Conservation (phyloP, 2,113 vertebrate species). For the Ascaphus truei region DNA sequence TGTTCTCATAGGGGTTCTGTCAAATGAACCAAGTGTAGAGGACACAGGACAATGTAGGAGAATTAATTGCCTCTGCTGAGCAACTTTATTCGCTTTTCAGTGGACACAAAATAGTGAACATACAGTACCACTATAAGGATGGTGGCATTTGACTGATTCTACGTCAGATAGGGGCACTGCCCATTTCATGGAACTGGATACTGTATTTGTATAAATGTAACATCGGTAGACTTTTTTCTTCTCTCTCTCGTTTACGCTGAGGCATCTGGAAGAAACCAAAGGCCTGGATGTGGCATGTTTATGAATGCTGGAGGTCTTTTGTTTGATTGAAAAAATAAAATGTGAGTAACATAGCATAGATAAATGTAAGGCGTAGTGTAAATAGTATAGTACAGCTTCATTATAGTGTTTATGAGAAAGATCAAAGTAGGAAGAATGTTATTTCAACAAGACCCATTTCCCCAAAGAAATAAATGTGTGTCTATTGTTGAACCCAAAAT, state of each 20-base stretch:
- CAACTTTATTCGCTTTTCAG: too few relatives aligned
- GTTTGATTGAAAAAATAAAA: not conserved
- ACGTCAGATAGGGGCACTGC: not conserved
- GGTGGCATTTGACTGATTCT: constrained; percentile 3
- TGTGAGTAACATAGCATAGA: not conserved
- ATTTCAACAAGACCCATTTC: constrained; percentile 5
- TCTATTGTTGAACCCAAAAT: not conserved
- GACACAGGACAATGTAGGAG: too few relatives aligned
- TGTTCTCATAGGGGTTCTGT: not conserved
- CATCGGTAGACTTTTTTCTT: not conserved
- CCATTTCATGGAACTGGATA: constrained; percentile 18
- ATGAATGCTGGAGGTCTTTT: constrained; percentile 5
- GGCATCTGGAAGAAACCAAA: constrained; percentile 7
- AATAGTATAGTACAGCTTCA: not conserved
- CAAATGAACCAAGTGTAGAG: not conserved
- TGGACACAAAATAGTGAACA: constrained; percentile 12
- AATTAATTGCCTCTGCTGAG: too few relatives aligned
- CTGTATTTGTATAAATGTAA: not conserved
- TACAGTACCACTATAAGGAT: constrained; percentile 21
- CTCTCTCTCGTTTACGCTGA: not conserved
- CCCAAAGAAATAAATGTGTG: not conserved
- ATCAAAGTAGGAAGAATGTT: constrained; percentile 26
- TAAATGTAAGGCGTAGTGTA: constrained; percentile 1
- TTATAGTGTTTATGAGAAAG: constrained; percentile 27
- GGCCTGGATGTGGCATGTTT: not conserved